A percentile compares a stretch with the other conserved stretches of the same genome.
phyloP scores from a whole-genome alignment of 2,888 invertebrate species.

The Mayetiola destructor region DNA sequence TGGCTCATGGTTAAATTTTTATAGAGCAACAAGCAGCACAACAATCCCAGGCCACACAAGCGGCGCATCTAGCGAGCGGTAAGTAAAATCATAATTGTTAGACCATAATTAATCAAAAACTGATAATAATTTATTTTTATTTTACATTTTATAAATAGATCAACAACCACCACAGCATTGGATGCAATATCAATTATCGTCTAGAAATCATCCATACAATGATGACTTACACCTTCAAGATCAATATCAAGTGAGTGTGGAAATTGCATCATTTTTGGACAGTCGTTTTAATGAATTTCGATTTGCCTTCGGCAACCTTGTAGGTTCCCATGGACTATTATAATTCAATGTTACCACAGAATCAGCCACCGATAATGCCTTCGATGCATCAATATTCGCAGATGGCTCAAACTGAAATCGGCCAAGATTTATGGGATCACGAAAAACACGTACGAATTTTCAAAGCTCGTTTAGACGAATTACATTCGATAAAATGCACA shows the following conservation, averaged over 20 bases:
- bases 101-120: too few relatives aligned
- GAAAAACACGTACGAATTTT: constrained; percentile 31
- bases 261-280: too few relatives aligned
- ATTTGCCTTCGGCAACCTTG: too few relatives aligned
- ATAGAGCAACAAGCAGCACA: constrained; percentile 8
- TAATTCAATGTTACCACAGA: constrained; percentile 27
- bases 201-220: constrained; percentile 20
- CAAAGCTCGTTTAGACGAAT: not conserved
- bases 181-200: constrained; percentile 23
- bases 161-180: constrained; percentile 20
- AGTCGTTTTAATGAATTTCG: too few relatives aligned
- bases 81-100: not conserved
- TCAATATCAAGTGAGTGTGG: constrained; percentile 29
- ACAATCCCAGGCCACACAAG: constrained; percentile 6
- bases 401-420: constrained; percentile 10
- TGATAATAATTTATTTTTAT: not conserved
- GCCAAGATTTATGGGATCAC: constrained; percentile 32
- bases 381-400: constrained; percentile 31
- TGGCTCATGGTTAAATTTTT: too few relatives aligned
- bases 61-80: constrained; percentile 7
- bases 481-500: not conserved
- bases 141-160: not conserved
- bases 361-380: constrained; percentile 30
- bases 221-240: constrained; percentile 31
- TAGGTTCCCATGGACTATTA: constrained; percentile 23